A percentile compares a stretch with the other conserved stretches of the same genome.
phyloP scores from a whole-genome alignment of 2,113 vertebrate species.

The Merops nubicus region DNA sequence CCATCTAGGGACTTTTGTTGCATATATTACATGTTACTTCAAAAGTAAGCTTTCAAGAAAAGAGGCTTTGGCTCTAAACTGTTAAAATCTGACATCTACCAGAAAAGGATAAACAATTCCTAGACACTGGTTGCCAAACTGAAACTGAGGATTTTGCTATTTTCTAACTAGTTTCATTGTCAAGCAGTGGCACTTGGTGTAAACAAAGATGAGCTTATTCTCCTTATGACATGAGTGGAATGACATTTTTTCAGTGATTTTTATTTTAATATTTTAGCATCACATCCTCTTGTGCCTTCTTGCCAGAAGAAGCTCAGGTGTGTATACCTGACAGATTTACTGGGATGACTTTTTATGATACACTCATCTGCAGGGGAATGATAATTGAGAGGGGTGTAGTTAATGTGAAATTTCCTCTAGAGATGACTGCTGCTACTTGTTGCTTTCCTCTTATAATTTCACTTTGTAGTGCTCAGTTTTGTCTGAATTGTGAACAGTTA shows the following conservation, averaged over 20 bases:
- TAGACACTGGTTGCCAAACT: neutral
- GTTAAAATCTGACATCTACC: neutral
- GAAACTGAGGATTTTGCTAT: neutral
- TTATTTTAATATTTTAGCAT: neutral
- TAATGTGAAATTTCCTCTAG: neutral
- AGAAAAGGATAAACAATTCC: neutral
- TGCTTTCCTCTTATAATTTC: neutral
- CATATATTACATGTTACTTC: neutral
- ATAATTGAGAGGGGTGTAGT: neutral
- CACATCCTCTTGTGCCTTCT: neutral
- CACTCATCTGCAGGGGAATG: neutral
- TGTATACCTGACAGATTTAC: neutral
- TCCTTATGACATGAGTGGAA: neutral
- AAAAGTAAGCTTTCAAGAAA: neutral
- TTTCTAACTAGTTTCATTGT: neutral
- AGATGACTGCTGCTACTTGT: neutral
- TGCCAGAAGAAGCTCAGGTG: neutral
- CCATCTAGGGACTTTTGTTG: neutral
- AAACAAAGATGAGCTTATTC: neutral
- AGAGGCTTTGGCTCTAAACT: neutral
- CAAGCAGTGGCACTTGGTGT: neutral
- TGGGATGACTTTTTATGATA: neutral
- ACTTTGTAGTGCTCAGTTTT: rapidly evolving
- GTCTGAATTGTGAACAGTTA: neutral
- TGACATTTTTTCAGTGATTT: neutral